Conservation (phyloP, 1,140 invertebrate genomes). For the Trichomalopsis sarcophagae region DNA sequence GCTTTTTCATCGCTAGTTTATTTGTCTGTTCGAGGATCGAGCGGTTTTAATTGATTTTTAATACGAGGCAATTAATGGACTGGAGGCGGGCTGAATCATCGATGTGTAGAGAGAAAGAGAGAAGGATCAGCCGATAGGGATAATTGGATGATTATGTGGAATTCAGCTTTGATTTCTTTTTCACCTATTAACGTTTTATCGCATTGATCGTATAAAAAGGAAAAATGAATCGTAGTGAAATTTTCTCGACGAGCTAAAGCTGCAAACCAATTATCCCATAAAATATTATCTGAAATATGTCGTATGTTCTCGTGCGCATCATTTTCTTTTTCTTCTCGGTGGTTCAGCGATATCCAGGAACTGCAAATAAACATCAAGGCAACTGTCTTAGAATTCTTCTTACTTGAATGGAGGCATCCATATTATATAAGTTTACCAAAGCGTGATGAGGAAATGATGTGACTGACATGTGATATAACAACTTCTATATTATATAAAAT, state of each 20-base stretch:
- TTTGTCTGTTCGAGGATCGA: background rate
- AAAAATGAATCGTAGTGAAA: background rate
- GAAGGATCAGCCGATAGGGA: background rate
- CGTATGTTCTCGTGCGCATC: no score
- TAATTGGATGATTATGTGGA: background rate
- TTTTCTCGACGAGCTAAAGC: background rate
- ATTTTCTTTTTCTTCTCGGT: no score
- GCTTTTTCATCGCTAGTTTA: conserved; percentile 12
- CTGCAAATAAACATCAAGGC: no score
- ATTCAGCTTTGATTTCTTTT: background rate
- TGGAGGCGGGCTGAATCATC: background rate
- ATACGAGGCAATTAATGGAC: background rate
- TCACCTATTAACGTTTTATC: background rate
- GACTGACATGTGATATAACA: no score
- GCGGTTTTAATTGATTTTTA: conserved; percentile 33
- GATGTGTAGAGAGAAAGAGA: background rate
- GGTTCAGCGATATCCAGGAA: no score
- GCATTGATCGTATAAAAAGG: background rate
- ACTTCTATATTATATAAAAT: no score
- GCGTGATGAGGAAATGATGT: no score
- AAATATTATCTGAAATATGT: no score
- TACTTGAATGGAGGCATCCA: no score
- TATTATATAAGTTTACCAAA: no score
- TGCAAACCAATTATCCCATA: background rate
- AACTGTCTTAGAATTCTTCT: no score